phyloP scores from a whole-genome alignment of 2,888 invertebrate species.

The Cephus nigrinus region DNA sequence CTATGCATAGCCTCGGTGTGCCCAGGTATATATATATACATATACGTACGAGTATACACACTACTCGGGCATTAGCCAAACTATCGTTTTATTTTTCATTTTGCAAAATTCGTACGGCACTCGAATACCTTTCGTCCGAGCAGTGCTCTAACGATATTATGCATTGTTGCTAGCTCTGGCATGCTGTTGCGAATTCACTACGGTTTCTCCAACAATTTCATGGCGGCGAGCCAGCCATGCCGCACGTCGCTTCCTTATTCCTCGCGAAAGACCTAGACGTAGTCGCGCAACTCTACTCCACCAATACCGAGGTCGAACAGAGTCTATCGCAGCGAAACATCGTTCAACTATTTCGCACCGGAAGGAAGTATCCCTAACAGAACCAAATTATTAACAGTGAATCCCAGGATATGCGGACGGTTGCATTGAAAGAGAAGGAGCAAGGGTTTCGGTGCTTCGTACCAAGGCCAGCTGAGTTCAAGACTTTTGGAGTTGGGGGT shows the following conservation, averaged over 20 bases:
- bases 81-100: conserved; percentile 40
- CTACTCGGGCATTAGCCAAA: not conserved
- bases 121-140: conserved; percentile 28
- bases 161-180: conserved; percentile 35
- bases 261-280: not conserved
- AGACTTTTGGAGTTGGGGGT: not conserved
- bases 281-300: not conserved
- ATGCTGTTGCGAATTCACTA: conserved; percentile 34
- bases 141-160: conserved; percentile 41
- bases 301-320: not conserved
- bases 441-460: not conserved
- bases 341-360: not conserved
- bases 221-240: conserved; percentile 32
- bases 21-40: too few relatives aligned
- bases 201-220: conserved; percentile 36
- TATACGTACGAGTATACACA: not conserved
- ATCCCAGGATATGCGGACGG: not conserved
- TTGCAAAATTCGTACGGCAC: conserved; percentile 21
- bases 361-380: not conserved
- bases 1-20: too few relatives aligned
- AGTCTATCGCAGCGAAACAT: not conserved
- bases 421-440: not conserved
- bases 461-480: not conserved
- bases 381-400: not conserved
- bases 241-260: not conserved